phyloP scores from a whole-genome alignment of 2,888 invertebrate genomes.

The Bombylius major region DNA sequence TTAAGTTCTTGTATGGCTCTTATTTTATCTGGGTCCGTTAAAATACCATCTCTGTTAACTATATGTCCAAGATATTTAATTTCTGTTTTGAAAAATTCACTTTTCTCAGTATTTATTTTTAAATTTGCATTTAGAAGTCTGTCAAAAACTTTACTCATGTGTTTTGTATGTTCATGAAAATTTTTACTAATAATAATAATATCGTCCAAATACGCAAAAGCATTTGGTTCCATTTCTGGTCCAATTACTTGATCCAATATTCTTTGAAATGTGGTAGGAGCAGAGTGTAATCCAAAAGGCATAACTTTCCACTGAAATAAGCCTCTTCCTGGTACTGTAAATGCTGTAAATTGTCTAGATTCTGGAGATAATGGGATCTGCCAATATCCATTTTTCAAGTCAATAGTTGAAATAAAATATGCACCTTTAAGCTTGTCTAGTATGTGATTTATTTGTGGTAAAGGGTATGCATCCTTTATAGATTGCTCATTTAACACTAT shows the following conservation, averaged over 20 bases:
- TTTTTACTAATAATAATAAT: neutral
- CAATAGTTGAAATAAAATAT: neutral
- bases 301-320: neutral
- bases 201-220: conserved; percentile 6
- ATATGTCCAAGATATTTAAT: conserved; percentile 6
- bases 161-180: conserved; percentile 1
- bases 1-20: neutral
- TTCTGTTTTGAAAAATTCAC: neutral
- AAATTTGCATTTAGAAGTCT: neutral
- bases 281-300: neutral
- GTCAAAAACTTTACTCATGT: neutral
- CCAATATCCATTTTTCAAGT: neutral
- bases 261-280: conserved; percentile 7
- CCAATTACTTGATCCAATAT: neutral
- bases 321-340: conserved; percentile 1
- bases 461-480: neutral
- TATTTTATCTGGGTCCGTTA: conserved; percentile 1
- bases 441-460: neutral
- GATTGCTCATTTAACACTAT: neutral
- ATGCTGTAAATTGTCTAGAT: neutral
- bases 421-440: neutral
- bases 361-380: neutral
- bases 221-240: neutral
- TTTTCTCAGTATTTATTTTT: neutral
- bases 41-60: neutral